A percentile compares a stretch with the other conserved stretches of the same genome.
Conservation (phyloP, 2,888 invertebrate species). For the Amphipyra berbera region DNA sequence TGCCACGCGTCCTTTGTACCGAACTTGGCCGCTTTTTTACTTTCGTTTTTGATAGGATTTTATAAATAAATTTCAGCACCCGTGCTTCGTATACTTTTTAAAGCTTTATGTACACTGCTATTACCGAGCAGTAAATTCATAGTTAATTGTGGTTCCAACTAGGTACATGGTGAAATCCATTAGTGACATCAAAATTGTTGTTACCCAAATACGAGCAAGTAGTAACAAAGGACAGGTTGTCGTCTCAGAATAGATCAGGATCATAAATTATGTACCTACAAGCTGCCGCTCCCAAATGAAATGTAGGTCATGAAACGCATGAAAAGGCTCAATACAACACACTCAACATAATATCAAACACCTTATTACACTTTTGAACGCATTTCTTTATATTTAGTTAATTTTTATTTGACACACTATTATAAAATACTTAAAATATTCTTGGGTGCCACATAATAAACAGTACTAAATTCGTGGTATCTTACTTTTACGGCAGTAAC, state of each 20-base stretch:
- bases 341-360: slow-evolving; percentile 24
- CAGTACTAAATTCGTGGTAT: background rate
- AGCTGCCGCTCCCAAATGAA: slow-evolving; percentile 61
- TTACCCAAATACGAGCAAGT: slow-evolving; percentile 24
- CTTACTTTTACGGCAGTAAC: background rate
- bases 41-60: too few relatives aligned
- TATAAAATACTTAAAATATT: background rate
- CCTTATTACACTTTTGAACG: slow-evolving; percentile 19
- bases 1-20: too few relatives aligned
- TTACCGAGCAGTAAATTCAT: too few relatives aligned
- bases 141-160: too few relatives aligned
- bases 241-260: slow-evolving; percentile 61
- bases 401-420: background rate
- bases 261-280: slow-evolving; percentile 71
- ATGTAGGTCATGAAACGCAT: slow-evolving; percentile 66
- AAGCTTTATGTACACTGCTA: too few relatives aligned
- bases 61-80: too few relatives aligned
- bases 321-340: slow-evolving; percentile 44
- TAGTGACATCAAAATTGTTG: slow-evolving; percentile 2
- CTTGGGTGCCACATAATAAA: background rate
- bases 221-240: slow-evolving; percentile 42
- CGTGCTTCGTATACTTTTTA: too few relatives aligned
- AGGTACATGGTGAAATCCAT: slow-evolving; percentile 20
- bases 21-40: too few relatives aligned
- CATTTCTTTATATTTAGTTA: slow-evolving; percentile 12